Percentiles rank a stretch among this genome's conserved stretches.
phyloP scores from a whole-genome alignment of 1,140 invertebrate genomes.

The Drosophila virilis region DNA sequence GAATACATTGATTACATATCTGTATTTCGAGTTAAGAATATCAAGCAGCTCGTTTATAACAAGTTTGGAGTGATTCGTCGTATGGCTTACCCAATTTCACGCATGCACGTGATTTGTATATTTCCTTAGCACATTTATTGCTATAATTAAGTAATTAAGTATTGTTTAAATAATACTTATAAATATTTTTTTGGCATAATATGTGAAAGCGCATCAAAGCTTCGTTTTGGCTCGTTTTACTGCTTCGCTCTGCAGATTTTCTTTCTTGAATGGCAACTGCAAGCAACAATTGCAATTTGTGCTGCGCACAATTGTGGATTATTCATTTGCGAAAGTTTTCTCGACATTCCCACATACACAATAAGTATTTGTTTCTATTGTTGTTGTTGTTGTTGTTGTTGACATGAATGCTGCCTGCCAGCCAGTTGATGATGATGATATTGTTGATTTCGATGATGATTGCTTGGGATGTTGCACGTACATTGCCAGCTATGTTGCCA shows the following conservation, averaged over 20 bases:
- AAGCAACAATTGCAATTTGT: slow-evolving; percentile 80
- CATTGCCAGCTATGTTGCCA: slow-evolving; percentile 56
- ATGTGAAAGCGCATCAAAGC: not conserved
- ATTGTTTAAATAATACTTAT: too few species aligned
- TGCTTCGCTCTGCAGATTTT: slow-evolving; percentile 36
- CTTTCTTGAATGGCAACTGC: slow-evolving; percentile 61
- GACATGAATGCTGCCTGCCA: slow-evolving; percentile 40
- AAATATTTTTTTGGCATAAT: not conserved
- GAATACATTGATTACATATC: too few species aligned
- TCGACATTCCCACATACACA: slow-evolving; percentile 43
- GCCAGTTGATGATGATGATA: slow-evolving; percentile 35
- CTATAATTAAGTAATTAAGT: too few species aligned
- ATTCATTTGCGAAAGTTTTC: slow-evolving; percentile 74
- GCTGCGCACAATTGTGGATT: slow-evolving; percentile 73
- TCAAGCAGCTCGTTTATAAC: too few species aligned
- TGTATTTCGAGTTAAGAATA: too few species aligned
- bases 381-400: slow-evolving; percentile 32
- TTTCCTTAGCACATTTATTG: too few species aligned
- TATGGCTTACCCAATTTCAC: too few species aligned
- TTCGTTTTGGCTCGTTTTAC: not conserved
- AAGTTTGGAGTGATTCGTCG: too few species aligned
- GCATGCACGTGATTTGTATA: too few species aligned
- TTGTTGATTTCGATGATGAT: slow-evolving; percentile 47
- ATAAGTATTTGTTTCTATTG: slow-evolving; percentile 39
- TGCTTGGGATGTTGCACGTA: slow-evolving; percentile 13